Base-by-base conservation (phyloP, 2,888 invertebrate genomes). In the Notodonta dromedarius region DNA sequence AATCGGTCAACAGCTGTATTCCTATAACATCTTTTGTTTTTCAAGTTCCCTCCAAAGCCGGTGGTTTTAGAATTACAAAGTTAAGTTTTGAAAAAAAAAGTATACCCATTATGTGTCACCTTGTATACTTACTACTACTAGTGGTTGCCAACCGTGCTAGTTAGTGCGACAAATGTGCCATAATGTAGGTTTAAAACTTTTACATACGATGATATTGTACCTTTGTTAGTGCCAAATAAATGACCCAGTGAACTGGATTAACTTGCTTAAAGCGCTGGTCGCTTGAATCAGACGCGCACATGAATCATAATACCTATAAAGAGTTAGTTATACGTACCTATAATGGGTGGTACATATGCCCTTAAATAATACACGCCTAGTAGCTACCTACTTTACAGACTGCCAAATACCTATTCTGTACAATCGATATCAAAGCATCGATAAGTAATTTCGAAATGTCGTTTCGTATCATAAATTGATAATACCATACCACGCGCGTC, bases 231-330 rank as follows among this genome's bases (percentile, higher is more conserved):
- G 57, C 68, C 67, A 77, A 57, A 64, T 67, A 60, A 63, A 66
- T 70, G 75, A 54, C 73, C 74, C 67, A 78, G 66, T 78, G 78
- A 71, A 63, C 76, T 67, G 60, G 60, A 73, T 76, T 50, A n/a
- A n/a, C n/a, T n/a, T 24, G 24, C 24, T 24, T 2, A 24, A 24
- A 24, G 24, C 61, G 65, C 65, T 68, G 59, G 63, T 70, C 69
- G 63, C 64, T 70, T 78, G 78, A 77, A 74, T 84, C 74, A 76
- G 70, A 67, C 65, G 63, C 63, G 69, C 63, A 67, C 73, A 74
- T 88, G 87, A 88, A 79, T 88, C 88, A 86, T 73, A 61, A 70
- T 24, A 67, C 71, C 80, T 78, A 76, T 35, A 35, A 35, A 79
- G 74, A 77, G 71, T 74, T 70, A 66, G 46, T 70, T 74, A 86